Conservation (phyloP, 2,888 invertebrate species). For the Drosophila rellima region DNA sequence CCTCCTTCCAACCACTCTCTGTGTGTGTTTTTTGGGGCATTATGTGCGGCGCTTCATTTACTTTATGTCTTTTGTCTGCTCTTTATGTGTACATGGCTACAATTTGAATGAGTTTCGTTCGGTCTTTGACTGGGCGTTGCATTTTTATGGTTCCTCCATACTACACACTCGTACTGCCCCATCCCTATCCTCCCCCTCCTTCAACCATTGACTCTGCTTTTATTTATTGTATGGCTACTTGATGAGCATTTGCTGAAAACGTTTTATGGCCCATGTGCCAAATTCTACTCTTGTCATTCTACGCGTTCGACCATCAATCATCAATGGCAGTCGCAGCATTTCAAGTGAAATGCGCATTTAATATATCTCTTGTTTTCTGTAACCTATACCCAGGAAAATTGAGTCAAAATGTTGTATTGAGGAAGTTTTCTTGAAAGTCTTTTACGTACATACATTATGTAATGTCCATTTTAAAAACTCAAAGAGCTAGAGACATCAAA, state of each 20-base stretch:
- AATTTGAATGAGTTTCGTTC: conserved; percentile 68
- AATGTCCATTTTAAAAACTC: neutral
- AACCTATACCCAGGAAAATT: neutral
- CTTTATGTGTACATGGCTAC: conserved; percentile 55
- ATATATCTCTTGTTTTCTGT: conserved; percentile 34
- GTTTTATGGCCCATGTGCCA: conserved; percentile 66
- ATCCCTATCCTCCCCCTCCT: neutral
- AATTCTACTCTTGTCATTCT: conserved; percentile 40
- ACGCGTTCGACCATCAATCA: conserved; percentile 56
- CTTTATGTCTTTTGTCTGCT: conserved; percentile 76
- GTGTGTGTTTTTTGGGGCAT: conserved; percentile 32
- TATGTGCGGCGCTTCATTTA: conserved; percentile 74
- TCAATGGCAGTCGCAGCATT: conserved; percentile 39
- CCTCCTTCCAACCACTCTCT: conserved; percentile 1
- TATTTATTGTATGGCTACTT: conserved; percentile 73
- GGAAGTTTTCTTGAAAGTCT: too few species aligned
- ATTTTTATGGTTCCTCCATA: conserved; percentile 55
- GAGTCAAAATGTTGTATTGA: neutral
- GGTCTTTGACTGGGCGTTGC: conserved; percentile 53
- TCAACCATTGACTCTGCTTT: conserved; percentile 49
- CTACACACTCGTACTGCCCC: neutral
- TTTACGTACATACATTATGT: too few species aligned
- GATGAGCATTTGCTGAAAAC: conserved; percentile 68
- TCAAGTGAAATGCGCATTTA: conserved; percentile 52
- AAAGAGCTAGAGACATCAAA: neutral